phyloP scores from a whole-genome alignment of 2,888 invertebrate genomes.

The Crossocerus cetratus region DNA sequence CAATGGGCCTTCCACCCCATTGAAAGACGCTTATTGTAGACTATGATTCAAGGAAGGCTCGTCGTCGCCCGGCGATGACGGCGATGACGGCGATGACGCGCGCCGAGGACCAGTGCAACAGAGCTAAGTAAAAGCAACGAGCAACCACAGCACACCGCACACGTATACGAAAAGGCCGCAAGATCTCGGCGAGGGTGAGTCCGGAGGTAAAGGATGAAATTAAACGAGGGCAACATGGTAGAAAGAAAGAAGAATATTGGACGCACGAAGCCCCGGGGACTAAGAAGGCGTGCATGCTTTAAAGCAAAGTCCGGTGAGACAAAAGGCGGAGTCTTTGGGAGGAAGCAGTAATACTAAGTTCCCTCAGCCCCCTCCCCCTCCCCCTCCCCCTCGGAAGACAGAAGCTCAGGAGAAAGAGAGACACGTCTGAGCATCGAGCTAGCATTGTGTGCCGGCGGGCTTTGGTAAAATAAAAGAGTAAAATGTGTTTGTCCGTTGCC shows the following conservation, averaged over 20 bases:
- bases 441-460: constrained; percentile 66
- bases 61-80: constrained; percentile 54
- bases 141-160: too few relatives aligned
- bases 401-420: constrained; percentile 39
- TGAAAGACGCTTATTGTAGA: constrained; percentile 68
- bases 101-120: too few relatives aligned
- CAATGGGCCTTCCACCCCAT: constrained; percentile 68
- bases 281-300: constrained; percentile 59
- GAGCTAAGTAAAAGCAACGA: too few relatives aligned
- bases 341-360: too few relatives aligned
- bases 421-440: constrained; percentile 71
- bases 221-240: constrained; percentile 3
- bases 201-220: constrained; percentile 5
- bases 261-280: constrained; percentile 19
- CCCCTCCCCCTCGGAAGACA: too few relatives aligned
- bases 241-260: constrained; percentile 31
- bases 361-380: too few relatives aligned
- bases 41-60: constrained; percentile 71
- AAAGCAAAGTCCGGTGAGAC: constrained; percentile 72
- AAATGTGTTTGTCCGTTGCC: constrained; percentile 67
- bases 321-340: constrained; percentile 62
- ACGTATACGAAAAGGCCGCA: background rate
- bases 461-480: constrained; percentile 69
- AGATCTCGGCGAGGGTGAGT: background rate
- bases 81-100: too few relatives aligned